Base-by-base conservation (phyloP, 1,140 invertebrate genomes). In the Panonychus citri region DNA sequence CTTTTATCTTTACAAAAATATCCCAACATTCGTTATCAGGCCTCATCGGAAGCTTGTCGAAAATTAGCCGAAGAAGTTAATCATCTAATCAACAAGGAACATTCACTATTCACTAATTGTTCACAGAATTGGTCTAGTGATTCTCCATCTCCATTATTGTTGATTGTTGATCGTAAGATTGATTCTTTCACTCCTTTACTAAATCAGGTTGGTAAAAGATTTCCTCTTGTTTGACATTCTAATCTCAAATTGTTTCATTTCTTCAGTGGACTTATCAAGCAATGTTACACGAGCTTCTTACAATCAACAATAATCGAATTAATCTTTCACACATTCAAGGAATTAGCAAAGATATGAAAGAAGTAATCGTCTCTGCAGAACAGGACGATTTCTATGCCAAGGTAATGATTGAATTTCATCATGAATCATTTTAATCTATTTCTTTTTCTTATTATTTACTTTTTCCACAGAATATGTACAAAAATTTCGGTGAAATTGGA, bases 401-500 rank as follows among this genome's bases (percentile, higher is more conserved):
- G 70, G 82, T 84, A 70, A 56, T 54, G 24, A 42, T 26, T 5
- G 1, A 17, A 10, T 34, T n/a, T n/a, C 28, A 52, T 15, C 5
- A n/a, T 52, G 10, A 12, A 34, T 34, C 5, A 34, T 34, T n/a
- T 46, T 46, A 10, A 21, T 12, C 17, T 7, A 43, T n/a, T n/a
- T 43, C 7, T n/a, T 21, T 12, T 12, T 34, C 13, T 54, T 10
- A 17, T 34, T 1, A 57, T 15, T 30, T 27, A 27, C 24, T 61
- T 65, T 64, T 58, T 65, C 65, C 71, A 54, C 68, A 88, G 79
- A 97, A 96, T 71, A 77, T 94, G 69, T 96, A 91, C 68, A 73
- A 81, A 25, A 97, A 98, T 71, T 98, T 94, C 74, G 94, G 94
- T 30, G 91, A 97, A 73, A 96, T 98, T 66, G 91, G 90, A 1